These are phyloP conservation scores for Cosmopolites sordidus DNA, from an alignment of 2,888 invertebrate genomes.

Conservation along the genomic window DNA sequence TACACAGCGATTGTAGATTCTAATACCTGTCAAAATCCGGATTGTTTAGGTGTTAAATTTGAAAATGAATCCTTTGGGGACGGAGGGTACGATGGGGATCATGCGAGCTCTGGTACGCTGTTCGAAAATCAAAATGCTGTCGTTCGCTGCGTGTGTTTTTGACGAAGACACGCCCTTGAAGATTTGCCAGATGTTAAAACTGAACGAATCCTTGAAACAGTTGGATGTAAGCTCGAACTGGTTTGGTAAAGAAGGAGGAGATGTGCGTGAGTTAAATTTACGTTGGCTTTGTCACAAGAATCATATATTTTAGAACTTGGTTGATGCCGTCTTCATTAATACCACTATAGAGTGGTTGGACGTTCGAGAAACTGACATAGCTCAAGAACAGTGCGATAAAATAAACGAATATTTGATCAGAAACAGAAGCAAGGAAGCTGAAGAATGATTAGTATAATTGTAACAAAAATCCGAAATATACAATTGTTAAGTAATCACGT, in stretches of 20 bases:
- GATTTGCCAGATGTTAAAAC: constrained; percentile 53
- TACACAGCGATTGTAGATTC: not conserved
- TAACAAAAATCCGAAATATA: too few relatives aligned
- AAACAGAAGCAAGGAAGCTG: constrained; percentile 39
- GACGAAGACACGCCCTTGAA: constrained; percentile 53
- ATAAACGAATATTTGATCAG: constrained; percentile 51
- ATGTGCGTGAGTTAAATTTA: constrained; percentile 27
- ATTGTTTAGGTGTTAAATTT: constrained; percentile 50
- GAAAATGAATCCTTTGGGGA: constrained; percentile 59
- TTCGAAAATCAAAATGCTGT: constrained; percentile 54
- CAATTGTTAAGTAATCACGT: too few relatives aligned
- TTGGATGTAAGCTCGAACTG: constrained; percentile 59
- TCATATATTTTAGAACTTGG: constrained; percentile 21
- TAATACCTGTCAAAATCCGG: not conserved
- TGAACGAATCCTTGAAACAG: constrained; percentile 53
- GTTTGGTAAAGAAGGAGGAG: constrained; percentile 56
- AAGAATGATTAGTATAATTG: too few relatives aligned
- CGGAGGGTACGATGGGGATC: constrained; percentile 57
- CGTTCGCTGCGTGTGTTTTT: constrained; percentile 55
- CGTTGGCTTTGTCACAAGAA: too few relatives aligned
- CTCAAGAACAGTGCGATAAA: constrained; percentile 47
- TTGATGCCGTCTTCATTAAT: constrained; percentile 36
- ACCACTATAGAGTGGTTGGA: constrained; percentile 39
- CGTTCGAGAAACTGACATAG: constrained; percentile 48
- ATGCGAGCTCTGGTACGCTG: constrained; percentile 57